Base-by-base conservation (phyloP, 2,888 invertebrate species). In the Eristalinus sepulchralis region DNA sequence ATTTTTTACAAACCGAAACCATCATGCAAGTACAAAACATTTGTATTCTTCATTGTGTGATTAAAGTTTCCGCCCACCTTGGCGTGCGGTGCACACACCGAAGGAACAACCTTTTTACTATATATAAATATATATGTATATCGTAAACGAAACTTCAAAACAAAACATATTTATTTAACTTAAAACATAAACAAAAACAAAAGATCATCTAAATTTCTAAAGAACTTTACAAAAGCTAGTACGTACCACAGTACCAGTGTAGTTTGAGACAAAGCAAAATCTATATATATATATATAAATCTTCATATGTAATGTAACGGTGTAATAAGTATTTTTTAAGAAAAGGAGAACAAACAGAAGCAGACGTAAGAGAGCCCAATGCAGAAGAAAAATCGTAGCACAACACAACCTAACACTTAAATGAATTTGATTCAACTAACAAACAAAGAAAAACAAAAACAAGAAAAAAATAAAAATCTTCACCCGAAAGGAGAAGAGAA, bases 391-490 rank as follows among this genome's bases (percentile, higher is more conserved):
- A 39, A 31, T 66, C 53, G 86, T 83, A 83, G 86, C 86, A 86
- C 86, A 85, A 85, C 85, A 34, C 39, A 86, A 83, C 73, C 73
- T 78, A 83, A 78, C 39, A 68, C 31, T 57, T 39, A 36, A 77
- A 60, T 85, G 86, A 86, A 86, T 86, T 83, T 79, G 86, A 86
- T 86, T 86, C 86, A 83, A 70, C 31, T 82, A 71, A 85, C 34
- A 70, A 53, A 13, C 13, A 47, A 68, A 20, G 59, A 33, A 39
- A 34, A 57, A 82, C 31, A 17, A 47, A 39, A 47, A 47, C 5
- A 11, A 17, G 13, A 1, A 39, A 36, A 11, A 11, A 39, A 2
- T 13, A 39, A 39, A n/a, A n/a, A n/a, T n/a, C 13, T 11, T 13
- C 13, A 39, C 9, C 13, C 13, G 13, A 13, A 39, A 39, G 1